Evolutionary conservation across 2,113 vertebrate species (phyloP).

Genomic region (Myotis yumanensis): DNA sequence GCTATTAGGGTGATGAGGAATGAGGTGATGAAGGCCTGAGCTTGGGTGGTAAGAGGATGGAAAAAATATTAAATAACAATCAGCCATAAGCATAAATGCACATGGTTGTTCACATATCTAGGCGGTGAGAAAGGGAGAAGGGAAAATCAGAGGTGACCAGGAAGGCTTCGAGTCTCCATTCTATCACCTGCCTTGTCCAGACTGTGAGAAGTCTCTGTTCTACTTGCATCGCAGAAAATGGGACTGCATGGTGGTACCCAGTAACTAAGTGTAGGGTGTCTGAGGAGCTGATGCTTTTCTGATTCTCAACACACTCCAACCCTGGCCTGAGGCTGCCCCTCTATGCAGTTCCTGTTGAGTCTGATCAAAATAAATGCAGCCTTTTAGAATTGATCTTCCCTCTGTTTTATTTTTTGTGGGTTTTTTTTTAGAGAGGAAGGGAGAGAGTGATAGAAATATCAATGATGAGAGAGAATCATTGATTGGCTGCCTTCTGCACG

Average conservation of each 20-base stretch:
- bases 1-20: conserved; percentile 2
- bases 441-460: too few species aligned
- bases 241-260: too few species aligned
- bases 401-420: not conserved
- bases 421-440: too few species aligned
- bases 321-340: not conserved
- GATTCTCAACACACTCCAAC: not conserved
- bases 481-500: too few species aligned
- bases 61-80: not conserved
- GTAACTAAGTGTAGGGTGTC: rapidly evolving
- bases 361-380: not conserved
- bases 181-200: not conserved
- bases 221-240: rapidly evolving
- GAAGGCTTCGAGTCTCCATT: not conserved
- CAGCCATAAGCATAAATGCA: too few species aligned
- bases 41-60: not conserved
- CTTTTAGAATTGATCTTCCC: not conserved
- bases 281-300: not conserved
- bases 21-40: conserved; percentile 3
- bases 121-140: not conserved
- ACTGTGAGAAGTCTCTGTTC: rapidly evolving
- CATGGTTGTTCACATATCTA: not conserved
- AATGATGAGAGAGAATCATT: too few species aligned
- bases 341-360: rapidly evolving
- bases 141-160: not conserved